Base-by-base conservation (phyloP, 2,888 invertebrate genomes). In the Leptopterna dolabrata region DNA sequence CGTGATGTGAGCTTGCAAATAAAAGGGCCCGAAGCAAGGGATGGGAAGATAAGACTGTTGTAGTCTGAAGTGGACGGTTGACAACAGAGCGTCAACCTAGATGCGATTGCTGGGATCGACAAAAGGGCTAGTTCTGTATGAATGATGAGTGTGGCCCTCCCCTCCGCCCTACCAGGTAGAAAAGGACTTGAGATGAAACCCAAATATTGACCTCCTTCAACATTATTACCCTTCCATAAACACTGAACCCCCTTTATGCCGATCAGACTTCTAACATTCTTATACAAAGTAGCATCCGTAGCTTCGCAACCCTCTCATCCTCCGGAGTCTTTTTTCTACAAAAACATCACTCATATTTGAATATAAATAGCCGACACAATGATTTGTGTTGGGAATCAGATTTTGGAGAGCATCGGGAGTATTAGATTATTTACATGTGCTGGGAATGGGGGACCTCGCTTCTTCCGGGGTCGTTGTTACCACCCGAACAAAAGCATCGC, bases 311-410 rank as follows among this genome's bases (percentile, higher is more conserved):
- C 83, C 36, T 63, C 41, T 83, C 83, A 70, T 71, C 63, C 36
- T 30, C 82, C 63, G 19, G 45, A 55, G 36, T 24, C 85, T 30
- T 71, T 71, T 85, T 76, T 85, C 85, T 76, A 45, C 85, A 51
- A 85, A 73, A 85, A 85, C 85, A 85, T 76, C 76, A 73, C 43
- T 85, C 76, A 29, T 29, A 85, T 85, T 85, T 51, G 45, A 85
- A 85, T 85, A 85, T 85, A 85, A 85, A 85, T 85, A 47, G 73
- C 30, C 43, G 41, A 24, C 83, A 70, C 76, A 85, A 85, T 85
- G 85, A 85, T 85, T 85, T 85, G 85, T 85, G 85, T 85, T 85
- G 85, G 85, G 85, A 85, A 85, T 85, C 85, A 76, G 85, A 85
- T 85, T 85, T 85, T 63, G 71, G 47, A 55, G 45, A 63, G 71